phyloP scores from a whole-genome alignment of 2,888 invertebrate species.

The Erebia aethiops region DNA sequence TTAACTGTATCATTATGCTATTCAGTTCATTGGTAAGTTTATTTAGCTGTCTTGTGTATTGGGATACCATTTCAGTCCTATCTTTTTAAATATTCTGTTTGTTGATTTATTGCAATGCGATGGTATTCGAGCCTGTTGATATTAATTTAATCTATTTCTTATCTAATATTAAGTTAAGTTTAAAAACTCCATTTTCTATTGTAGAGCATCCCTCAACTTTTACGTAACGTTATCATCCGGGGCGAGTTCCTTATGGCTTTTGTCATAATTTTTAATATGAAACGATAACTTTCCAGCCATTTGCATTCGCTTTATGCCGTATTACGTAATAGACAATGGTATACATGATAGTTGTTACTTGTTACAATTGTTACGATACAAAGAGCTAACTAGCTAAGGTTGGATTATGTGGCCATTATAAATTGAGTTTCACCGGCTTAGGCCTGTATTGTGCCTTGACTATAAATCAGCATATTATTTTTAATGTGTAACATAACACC shows the following conservation, averaged over 20 bases:
- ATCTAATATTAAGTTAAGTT: neutral
- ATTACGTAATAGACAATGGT: conserved; percentile 39
- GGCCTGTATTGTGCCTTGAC: conserved; percentile 28
- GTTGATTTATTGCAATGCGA: no score
- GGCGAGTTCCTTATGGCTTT: conserved; percentile 23
- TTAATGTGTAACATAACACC: conserved; percentile 11
- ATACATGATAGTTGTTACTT: conserved; percentile 25
- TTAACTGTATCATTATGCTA: no score
- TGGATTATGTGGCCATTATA: conserved; percentile 33
- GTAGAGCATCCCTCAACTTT: neutral
- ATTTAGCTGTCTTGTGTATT: no score
- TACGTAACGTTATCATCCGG: conserved; percentile 20
- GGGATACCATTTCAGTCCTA: no score
- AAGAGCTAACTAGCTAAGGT: conserved; percentile 26
- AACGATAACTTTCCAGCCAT: conserved; percentile 40
- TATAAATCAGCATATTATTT: conserved; percentile 29
- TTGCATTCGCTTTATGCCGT: conserved; percentile 34
- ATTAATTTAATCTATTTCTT: no score
- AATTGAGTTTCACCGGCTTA: conserved; percentile 33
- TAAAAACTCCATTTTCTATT: conserved; percentile 4
- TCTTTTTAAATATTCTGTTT: no score
- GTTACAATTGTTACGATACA: conserved; percentile 32
- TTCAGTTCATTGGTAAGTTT: no score
- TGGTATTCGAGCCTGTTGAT: no score
- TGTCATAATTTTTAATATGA: conserved; percentile 34